Evolutionary conservation across 2,797 vertebrate genomes (phyloP).

Genomic region (Schizopygopsis malacanthus): DNA sequence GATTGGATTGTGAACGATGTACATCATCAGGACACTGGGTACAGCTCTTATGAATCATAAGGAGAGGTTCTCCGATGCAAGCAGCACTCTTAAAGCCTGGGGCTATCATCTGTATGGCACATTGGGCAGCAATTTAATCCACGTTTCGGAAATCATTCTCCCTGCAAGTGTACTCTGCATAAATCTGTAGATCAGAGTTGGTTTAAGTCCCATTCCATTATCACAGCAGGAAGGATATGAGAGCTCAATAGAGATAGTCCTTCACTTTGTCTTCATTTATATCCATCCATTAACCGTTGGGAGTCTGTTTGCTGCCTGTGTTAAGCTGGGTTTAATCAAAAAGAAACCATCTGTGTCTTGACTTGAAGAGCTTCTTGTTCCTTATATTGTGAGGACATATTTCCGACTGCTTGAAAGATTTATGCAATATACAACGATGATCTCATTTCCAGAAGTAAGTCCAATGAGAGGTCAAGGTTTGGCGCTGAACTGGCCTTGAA

Average conservation of each 20-base stretch:
- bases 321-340: constrained; percentile 11
- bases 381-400: background rate
- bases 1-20: background rate
- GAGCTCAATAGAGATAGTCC: constrained; percentile 18
- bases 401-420: background rate
- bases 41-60: background rate
- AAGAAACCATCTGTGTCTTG: constrained; percentile 1
- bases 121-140: background rate
- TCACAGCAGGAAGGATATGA: constrained; percentile 23
- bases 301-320: background rate
- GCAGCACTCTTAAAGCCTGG: background rate
- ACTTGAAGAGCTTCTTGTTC: background rate
- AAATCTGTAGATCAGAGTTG: background rate
- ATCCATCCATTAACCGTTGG: background rate
- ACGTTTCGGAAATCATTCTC: background rate
- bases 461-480: constrained; percentile 1
- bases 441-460: background rate
- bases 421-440: constrained; percentile 1
- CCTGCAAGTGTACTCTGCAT: background rate
- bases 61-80: background rate
- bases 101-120: background rate
- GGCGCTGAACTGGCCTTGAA: background rate
- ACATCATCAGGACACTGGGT: constrained; percentile 13
- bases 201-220: constrained; percentile 19
- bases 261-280: constrained; percentile 26